These are phyloP conservation scores for Oscheius myriophilus DNA, from an alignment of 2,888 invertebrate species.

Conservation along the genomic window DNA sequence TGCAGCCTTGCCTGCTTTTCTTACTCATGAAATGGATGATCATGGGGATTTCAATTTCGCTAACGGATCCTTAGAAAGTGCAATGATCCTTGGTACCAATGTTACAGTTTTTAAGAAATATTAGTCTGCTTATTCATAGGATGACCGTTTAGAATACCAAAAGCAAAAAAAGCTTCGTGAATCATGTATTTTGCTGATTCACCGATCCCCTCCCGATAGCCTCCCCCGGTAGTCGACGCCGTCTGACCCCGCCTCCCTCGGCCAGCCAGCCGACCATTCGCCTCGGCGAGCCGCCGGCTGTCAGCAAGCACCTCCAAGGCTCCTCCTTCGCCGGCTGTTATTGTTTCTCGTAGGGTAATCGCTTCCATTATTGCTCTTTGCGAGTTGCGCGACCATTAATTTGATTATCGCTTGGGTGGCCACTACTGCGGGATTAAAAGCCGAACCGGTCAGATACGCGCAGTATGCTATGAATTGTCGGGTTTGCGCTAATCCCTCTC, in stretches of 20 bases:
- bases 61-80: too few relatives aligned
- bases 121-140: too few relatives aligned
- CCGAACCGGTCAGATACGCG: conserved; percentile 12
- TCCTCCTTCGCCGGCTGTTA: conserved; percentile 19
- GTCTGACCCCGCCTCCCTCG: conserved; percentile 22
- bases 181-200: neutral
- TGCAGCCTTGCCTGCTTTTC: too few relatives aligned
- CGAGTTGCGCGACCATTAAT: conserved; percentile 32
- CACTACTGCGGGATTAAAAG: conserved; percentile 32
- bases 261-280: conserved; percentile 12
- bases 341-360: conserved; percentile 28
- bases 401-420: conserved; percentile 29
- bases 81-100: too few relatives aligned
- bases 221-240: conserved; percentile 1
- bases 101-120: too few relatives aligned
- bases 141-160: too few relatives aligned
- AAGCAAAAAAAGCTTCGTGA: too few relatives aligned
- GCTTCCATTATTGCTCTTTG: conserved; percentile 30
- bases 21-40: too few relatives aligned
- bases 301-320: neutral
- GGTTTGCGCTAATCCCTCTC: too few relatives aligned
- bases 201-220: neutral
- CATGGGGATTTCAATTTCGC: too few relatives aligned
- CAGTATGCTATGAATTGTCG: too few relatives aligned
- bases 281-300: conserved; percentile 7